These are phyloP conservation scores for Dicyrtoma fusca DNA, from an alignment of 2,888 invertebrate genomes.

Conservation along the genomic window DNA sequence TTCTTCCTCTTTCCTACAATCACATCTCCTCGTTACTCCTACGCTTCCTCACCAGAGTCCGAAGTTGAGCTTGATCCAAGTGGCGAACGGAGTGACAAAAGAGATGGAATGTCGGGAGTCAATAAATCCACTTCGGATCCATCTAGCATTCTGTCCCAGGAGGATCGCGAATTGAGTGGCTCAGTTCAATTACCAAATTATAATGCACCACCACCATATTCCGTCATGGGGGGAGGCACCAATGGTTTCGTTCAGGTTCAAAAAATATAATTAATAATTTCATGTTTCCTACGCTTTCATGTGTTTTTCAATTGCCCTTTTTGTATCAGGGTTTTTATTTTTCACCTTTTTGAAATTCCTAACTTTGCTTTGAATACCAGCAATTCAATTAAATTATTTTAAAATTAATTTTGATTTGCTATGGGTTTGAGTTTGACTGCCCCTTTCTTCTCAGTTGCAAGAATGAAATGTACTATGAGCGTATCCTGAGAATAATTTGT, in stretches of 20 bases:
- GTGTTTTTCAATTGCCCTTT: background rate
- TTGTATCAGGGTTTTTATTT: too few species aligned
- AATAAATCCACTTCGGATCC: slow-evolving; percentile 88
- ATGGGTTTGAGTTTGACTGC: background rate
- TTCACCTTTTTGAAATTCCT: too few species aligned
- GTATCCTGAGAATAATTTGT: background rate
- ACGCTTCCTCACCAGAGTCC: slow-evolving; percentile 88
- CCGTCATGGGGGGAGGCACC: slow-evolving; percentile 64
- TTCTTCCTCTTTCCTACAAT: slow-evolving; percentile 93
- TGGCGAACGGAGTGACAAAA: slow-evolving; percentile 65
- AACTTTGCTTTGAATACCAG: too few species aligned
- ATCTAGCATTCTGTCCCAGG: slow-evolving; percentile 12
- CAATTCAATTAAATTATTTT: too few species aligned
- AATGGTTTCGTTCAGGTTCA: slow-evolving; percentile 33
- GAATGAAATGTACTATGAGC: background rate
- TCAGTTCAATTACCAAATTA: slow-evolving; percentile 57
- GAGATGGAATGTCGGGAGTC: slow-evolving; percentile 63
- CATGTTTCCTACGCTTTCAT: background rate
- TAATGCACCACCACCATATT: slow-evolving; percentile 77
- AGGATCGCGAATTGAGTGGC: slow-evolving; percentile 20
- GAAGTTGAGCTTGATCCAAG: slow-evolving; percentile 70
- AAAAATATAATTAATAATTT: background rate
- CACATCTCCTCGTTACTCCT: slow-evolving; percentile 72
- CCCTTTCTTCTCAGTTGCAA: background rate
- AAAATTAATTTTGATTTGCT: too few species aligned